Base-by-base conservation (phyloP, 92 coral and sea anemone genomes). In the Palythoa grandis region DNA sequence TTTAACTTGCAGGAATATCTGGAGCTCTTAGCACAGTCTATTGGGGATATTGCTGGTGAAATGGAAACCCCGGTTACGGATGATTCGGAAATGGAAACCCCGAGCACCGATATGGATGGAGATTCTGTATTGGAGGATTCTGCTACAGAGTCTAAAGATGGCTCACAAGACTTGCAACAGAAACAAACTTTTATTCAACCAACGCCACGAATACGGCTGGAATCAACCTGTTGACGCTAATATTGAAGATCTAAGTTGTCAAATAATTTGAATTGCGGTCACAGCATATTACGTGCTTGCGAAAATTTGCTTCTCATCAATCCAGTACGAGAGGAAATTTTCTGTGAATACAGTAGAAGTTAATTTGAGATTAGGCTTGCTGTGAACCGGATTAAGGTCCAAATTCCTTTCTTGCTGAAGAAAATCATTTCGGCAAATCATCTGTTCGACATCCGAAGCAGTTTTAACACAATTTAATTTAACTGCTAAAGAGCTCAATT, bases 31-130 rank as follows among this genome's bases (percentile, higher is more conserved):
- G 98, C 98, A 16, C 88, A 91, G 73, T 94, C 98, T 8, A 92
- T 94, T 61, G 91, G 90, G 58, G 92, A 94, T 68, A 83, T 94
- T 43, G 98, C 95, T 6, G 69, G 67, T 8, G 93, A 92, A 43
- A 94, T 94, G 98, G 95, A 92, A 72, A 88, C 98, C 22, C 95
- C 95, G 1, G 89, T 94, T 52, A 94, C 95, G 74, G 98, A 94
- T 53, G 98, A 94, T 35, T 94, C 98, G 58, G 95, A 93, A 70
- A 47, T 67, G 0, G 85, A 87, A 43, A 86, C 85, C 15, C 85
- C 75, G 14, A 80, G 85, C 85, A 66, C 72, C 13, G 85, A 80
- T 58, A 29, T 80, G 40, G 82, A 77, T 43, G 82, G 50, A 43
- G 82, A 77, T 37, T 77, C 68, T 4, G 69, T 16, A n/a, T 13